phyloP scores from a whole-genome alignment of 2,797 vertebrate species.

The Rhynchotus rufescens region DNA sequence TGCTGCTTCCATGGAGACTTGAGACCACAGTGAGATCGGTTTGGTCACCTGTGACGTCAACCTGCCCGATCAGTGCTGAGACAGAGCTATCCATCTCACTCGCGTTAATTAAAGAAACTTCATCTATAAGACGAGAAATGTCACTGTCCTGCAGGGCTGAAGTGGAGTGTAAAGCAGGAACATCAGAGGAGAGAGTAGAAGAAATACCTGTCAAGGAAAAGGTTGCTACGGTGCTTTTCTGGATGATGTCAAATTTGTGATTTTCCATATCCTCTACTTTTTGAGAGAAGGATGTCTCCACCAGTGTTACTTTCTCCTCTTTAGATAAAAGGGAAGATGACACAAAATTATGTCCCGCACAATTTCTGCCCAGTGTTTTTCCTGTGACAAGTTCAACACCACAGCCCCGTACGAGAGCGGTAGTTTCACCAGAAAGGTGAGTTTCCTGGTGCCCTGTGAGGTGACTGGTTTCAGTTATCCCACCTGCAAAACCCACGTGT shows the following conservation, averaged over 20 bases:
- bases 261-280: slow-evolving; percentile 12
- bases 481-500: background rate
- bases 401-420: background rate
- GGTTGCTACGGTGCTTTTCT: slow-evolving; percentile 10
- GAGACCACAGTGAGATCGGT: slow-evolving; percentile 55
- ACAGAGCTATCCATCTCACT: slow-evolving; percentile 86
- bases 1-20: background rate
- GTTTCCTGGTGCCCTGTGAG: slow-evolving; percentile 27
- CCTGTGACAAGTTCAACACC: background rate
- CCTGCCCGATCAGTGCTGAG: slow-evolving; percentile 89
- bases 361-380: background rate
- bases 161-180: slow-evolving; percentile 74
- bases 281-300: slow-evolving; percentile 16
- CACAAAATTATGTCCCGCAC: background rate
- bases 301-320: background rate
- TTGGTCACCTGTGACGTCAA: slow-evolving; percentile 82
- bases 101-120: slow-evolving; percentile 85
- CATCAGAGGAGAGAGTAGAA: slow-evolving; percentile 36
- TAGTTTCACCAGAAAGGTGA: background rate
- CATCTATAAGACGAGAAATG: slow-evolving; percentile 92
- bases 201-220: slow-evolving; percentile 71
- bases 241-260: background rate
- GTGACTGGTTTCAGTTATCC: slow-evolving; percentile 17
- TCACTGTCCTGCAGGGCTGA: slow-evolving; percentile 85
- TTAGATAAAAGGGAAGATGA: background rate